Evolutionary conservation across 1,140 invertebrate genomes (phyloP).

Genomic region (Neotoxoptera formosana): DNA sequence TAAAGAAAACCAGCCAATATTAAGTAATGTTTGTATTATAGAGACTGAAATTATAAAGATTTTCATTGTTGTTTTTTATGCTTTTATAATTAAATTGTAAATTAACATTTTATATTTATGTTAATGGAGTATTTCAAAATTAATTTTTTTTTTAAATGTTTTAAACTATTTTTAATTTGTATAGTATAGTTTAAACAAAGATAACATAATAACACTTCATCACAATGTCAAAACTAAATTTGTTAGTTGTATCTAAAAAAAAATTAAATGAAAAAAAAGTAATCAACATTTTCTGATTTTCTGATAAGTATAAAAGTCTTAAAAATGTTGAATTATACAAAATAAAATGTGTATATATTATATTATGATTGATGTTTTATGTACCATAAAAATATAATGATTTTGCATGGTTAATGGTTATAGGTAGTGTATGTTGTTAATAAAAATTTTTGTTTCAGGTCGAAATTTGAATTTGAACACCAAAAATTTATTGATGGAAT

Average conservation of each 20-base stretch:
- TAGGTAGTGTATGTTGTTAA: background rate
- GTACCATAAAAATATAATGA: background rate
- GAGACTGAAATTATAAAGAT: too few relatives aligned
- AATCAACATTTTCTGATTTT: background rate
- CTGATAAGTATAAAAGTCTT: background rate
- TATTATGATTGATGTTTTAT: background rate
- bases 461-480: slow-evolving; percentile 24
- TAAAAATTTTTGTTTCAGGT: background rate
- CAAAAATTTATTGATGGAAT: slow-evolving; percentile 38
- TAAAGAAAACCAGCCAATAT: too few relatives aligned
- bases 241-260: background rate
- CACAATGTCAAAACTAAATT: too few relatives aligned
- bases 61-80: too few relatives aligned
- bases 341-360: background rate
- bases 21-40: too few relatives aligned
- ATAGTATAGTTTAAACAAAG: too few relatives aligned
- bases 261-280: background rate
- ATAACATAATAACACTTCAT: too few relatives aligned
- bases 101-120: too few relatives aligned
- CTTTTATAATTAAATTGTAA: too few relatives aligned
- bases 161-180: too few relatives aligned
- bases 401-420: background rate
- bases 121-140: too few relatives aligned
- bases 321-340: background rate
- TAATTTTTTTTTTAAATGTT: too few relatives aligned